Conservation (phyloP, 2,113 vertebrate genomes). For the Xiphophorus maculatus region DNA sequence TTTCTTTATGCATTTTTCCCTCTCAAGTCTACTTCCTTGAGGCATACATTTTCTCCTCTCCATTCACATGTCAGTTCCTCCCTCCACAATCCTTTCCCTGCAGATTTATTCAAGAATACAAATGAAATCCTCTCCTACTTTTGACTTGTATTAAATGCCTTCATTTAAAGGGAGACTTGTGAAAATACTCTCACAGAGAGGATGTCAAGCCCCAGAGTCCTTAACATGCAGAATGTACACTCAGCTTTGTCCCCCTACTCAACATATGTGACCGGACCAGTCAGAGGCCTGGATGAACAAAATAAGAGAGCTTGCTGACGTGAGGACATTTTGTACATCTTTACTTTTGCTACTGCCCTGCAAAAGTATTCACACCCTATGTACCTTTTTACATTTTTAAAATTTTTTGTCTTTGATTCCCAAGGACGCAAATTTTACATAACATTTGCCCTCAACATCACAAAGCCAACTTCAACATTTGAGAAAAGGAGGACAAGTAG, state of each 20-base stretch:
- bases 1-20: not conserved
- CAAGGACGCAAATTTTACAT: too few species aligned
- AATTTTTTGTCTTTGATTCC: too few species aligned
- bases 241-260: constrained; percentile 15
- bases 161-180: constrained; percentile 45
- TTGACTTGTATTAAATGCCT: constrained; percentile 65
- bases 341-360: not conserved
- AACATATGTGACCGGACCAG: constrained; percentile 38
- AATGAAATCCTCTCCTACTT: constrained; percentile 63
- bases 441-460: too few species aligned
- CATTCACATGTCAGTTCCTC: constrained; percentile 59
- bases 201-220: constrained; percentile 26
- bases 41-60: constrained; percentile 52
- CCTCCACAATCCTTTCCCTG: constrained; percentile 39
- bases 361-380: not conserved
- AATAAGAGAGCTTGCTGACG: constrained; percentile 26
- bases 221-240: constrained; percentile 36
- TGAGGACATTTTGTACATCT: constrained; percentile 26
- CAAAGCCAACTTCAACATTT: too few species aligned
- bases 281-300: constrained; percentile 50
- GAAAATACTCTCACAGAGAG: constrained; percentile 43
- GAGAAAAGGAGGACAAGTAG: too few species aligned
- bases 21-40: constrained; percentile 30
- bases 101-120: constrained; percentile 63
- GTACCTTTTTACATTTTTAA: too few species aligned